A percentile compares a stretch with the other conserved stretches of the same genome.
phyloP scores from a whole-genome alignment of 2,113 vertebrate genomes.

The Eira barbara region DNA sequence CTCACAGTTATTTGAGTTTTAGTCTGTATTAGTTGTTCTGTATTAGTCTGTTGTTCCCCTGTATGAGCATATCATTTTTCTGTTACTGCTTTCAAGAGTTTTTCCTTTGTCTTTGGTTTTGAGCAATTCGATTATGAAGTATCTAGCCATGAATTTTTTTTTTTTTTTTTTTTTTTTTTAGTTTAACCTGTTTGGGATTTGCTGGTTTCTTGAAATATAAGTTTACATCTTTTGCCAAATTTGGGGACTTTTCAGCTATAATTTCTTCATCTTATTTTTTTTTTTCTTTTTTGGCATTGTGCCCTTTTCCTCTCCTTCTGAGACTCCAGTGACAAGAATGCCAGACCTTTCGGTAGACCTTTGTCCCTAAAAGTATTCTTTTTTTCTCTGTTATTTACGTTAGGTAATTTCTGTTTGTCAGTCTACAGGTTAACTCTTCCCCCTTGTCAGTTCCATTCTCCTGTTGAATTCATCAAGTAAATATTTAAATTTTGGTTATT shows the following conservation, averaged over 20 bases:
- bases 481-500: neutral
- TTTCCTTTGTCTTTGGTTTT: constrained; percentile 7
- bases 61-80: neutral
- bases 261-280: neutral
- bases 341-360: neutral
- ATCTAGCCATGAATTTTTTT: neutral
- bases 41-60: neutral
- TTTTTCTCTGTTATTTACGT: neutral
- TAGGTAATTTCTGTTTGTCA: neutral
- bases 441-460: neutral
- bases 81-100: neutral
- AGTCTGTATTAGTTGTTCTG: no score
- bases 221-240: constrained; percentile 9
- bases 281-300: neutral
- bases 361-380: neutral
- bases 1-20: neutral
- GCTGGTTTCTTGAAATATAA: neutral
- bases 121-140: neutral
- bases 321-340: neutral
- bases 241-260: neutral
- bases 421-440: neutral
- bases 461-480: neutral
- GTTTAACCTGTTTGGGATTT: neutral
- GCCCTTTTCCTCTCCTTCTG: neutral
- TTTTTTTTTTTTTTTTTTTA: neutral